Base-by-base conservation (phyloP, 2,888 invertebrate species). In the Hofmannophila pseudospretella region DNA sequence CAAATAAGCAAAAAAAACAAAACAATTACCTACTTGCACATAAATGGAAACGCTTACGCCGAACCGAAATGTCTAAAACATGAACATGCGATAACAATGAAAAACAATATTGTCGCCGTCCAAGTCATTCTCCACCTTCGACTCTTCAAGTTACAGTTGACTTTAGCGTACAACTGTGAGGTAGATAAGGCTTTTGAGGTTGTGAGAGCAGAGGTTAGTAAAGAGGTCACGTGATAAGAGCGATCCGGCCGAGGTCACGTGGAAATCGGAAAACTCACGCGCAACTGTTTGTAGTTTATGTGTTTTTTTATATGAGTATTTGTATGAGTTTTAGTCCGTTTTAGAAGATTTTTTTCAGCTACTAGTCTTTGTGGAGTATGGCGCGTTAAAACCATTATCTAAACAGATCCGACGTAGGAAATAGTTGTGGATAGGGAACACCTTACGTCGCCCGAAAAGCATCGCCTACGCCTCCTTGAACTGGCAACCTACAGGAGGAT, bases 211-310 rank as follows among this genome's bases (percentile, higher is more conserved):
- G 42, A 67, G 67, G 68, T 69, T 67, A 52, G 71, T 64, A 84
- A 82, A 73, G 77, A 68, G 84, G 84, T 84, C 82, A 76, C 57
- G 55, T 75, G 84, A 84, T 84, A 85, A 82, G 70, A 67, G 46
- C 54, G 23, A 23, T 56, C 41, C 58, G 61, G 57, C 54, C 55
- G 72, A 81, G 80, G 81, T 81, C 76, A 65, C 58, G 57, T 68
- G 77, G 68, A 75, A 79, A 75, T 58, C 60, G 64, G 69, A 71
- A 76, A 74, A 68, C 23, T 36, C 14, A 26, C 11, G 25, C 32
- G 32, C 12, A 22, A 7, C 2, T 11, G 8, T 32, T 32, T 32
- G 16, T 16, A 25, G 12, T 16, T 7, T 22, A 28, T 9, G 13
- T 9, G 27, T 11, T 16, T 16, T 16, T 16, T 16, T 16, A n/a